A percentile compares a stretch with the other conserved stretches of the same genome.
Evolutionary conservation across 2,113 vertebrate genomes (phyloP).

Genomic region (Dipodomys ordii): DNA sequence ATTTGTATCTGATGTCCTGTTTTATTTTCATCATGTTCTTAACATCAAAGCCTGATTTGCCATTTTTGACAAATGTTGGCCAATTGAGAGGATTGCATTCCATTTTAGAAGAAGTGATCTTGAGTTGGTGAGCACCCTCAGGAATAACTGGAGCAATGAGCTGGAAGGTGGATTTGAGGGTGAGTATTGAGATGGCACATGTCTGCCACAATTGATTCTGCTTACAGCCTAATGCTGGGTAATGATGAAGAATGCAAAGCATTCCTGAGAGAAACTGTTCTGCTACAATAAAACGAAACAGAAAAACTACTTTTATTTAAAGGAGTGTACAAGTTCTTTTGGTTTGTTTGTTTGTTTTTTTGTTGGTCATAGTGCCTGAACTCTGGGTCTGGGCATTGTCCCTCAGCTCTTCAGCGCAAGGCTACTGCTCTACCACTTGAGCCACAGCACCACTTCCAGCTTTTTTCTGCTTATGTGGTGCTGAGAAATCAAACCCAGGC

Average conservation of each 20-base stretch:
- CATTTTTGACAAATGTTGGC: no score
- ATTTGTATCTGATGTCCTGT: background rate
- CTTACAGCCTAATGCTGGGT: background rate
- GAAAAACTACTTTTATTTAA: conserved; percentile 19
- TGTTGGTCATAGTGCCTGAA: no score
- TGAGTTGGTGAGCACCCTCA: background rate
- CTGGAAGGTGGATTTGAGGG: background rate
- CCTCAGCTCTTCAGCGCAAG: no score
- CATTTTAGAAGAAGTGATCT: background rate
- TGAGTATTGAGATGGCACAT: background rate
- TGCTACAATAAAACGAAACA: background rate
- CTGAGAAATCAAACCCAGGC: no score
- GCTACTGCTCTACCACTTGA: no score
- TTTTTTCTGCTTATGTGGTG: no score
- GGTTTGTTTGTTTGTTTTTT: no score
- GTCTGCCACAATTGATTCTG: background rate
- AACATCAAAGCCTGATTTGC: background rate
- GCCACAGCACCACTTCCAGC: no score
- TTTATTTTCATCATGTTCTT: background rate
- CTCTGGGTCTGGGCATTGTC: no score
- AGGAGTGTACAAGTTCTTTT: background rate
- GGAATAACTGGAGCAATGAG: background rate
- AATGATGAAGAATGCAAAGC: background rate
- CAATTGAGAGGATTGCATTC: no score
- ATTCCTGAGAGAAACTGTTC: background rate